Percentiles rank a stretch among this genome's conserved stretches.
phyloP scores from a whole-genome alignment of 2,797 vertebrate species.

The Anabacerthia variegaticeps region DNA sequence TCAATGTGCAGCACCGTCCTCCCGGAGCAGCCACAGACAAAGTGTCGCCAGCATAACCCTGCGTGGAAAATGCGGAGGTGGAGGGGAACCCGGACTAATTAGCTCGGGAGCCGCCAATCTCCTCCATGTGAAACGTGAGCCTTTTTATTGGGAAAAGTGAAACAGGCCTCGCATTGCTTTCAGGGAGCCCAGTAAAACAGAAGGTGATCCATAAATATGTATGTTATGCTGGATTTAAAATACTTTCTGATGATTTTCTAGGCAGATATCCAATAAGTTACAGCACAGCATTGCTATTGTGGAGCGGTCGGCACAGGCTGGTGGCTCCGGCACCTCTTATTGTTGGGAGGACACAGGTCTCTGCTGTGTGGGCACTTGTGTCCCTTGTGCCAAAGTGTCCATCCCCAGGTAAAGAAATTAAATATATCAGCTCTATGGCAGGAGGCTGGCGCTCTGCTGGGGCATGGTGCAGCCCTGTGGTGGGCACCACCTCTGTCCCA shows the following conservation, averaged over 20 bases:
- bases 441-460: background rate
- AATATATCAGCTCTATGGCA: fast-evolving
- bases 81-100: slow-evolving; percentile 77
- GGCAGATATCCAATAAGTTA: slow-evolving; percentile 66
- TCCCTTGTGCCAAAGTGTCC: background rate
- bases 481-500: fast-evolving
- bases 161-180: slow-evolving; percentile 71
- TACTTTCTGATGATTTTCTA: slow-evolving; percentile 72
- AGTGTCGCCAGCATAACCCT: slow-evolving; percentile 81
- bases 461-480: fast-evolving
- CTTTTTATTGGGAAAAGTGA: slow-evolving; percentile 65
- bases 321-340: background rate
- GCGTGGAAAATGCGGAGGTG: slow-evolving; percentile 83
- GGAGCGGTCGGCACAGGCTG: background rate
- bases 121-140: slow-evolving; percentile 76
- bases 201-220: slow-evolving; percentile 69
- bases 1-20: slow-evolving; percentile 55
- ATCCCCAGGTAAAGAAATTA: background rate
- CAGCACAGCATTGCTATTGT: slow-evolving; percentile 49
- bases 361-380: fast-evolving
- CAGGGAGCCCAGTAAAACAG: slow-evolving; percentile 72
- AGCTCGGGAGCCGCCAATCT: slow-evolving; percentile 71
- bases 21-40: slow-evolving; percentile 77
- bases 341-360: background rate
- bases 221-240: slow-evolving; percentile 64